These are phyloP conservation scores for Synanthedon tipuliformis DNA, from an alignment of 2,888 invertebrate genomes.

Conservation along the genomic window DNA sequence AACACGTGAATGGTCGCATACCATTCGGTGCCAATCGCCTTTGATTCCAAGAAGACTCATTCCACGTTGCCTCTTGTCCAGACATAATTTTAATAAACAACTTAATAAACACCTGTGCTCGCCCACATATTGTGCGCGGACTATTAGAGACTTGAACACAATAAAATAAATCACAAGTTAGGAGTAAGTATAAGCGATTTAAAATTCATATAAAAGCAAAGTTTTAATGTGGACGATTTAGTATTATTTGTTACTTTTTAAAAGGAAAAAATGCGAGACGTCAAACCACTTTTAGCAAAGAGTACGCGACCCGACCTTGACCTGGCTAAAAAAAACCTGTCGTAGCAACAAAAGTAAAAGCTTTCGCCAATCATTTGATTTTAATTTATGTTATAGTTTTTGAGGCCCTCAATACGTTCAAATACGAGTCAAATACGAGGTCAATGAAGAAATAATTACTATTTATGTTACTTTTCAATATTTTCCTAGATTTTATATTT, in stretches of 20 bases:
- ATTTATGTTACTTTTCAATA: too few relatives aligned
- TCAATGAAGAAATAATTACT: too few relatives aligned
- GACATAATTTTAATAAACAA: conserved; percentile 19
- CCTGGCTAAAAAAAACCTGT: conserved; percentile 52
- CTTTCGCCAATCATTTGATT: conserved; percentile 34
- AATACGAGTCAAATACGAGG: too few relatives aligned
- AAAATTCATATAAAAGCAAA: background rate
- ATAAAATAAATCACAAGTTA: conserved; percentile 25
- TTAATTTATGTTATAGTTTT: background rate
- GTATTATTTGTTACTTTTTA: conserved; percentile 29
- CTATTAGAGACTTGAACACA: background rate
- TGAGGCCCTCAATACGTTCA: too few relatives aligned
- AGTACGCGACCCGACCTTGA: conserved; percentile 41
- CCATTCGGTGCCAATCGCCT: conserved; percentile 15
- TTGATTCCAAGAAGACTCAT: conserved; percentile 3
- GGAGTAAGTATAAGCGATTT: background rate
- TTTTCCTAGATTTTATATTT: too few relatives aligned
- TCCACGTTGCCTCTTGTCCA: conserved; percentile 16
- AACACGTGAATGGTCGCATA: conserved; percentile 8
- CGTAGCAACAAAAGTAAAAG: conserved; percentile 53
- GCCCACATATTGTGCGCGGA: conserved; percentile 9
- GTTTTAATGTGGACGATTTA: conserved; percentile 9
- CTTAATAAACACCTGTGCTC: conserved; percentile 27
- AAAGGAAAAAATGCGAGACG: conserved; percentile 36
- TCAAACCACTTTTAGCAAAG: conserved; percentile 44